phyloP scores from a whole-genome alignment of 1,140 invertebrate species.

The Nautilus pompilius region DNA sequence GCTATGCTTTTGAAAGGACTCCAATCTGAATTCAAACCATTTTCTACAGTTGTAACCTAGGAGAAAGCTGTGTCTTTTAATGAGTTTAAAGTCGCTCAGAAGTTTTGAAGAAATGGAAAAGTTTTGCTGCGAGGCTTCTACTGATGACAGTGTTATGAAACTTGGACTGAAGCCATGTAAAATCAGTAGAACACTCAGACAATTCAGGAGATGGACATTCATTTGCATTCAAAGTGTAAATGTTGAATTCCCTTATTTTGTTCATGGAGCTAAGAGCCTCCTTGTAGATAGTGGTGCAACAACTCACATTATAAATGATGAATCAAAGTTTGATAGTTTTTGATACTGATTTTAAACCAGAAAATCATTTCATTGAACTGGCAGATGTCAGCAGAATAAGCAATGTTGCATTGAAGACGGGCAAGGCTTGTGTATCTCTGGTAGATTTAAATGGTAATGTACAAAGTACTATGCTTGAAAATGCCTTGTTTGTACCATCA shows the following conservation, averaged over 20 bases:
- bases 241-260: neutral
- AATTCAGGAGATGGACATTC: neutral
- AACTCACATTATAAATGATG: slow-evolving; percentile 13
- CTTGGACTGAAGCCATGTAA: neutral
- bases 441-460: slow-evolving; percentile 5
- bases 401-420: neutral
- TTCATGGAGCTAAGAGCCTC: neutral
- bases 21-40: slow-evolving; percentile 9
- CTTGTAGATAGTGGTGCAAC: slow-evolving; percentile 4
- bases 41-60: slow-evolving; percentile 12
- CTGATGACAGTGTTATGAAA: neutral
- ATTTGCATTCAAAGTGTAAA: neutral
- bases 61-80: slow-evolving; percentile 8
- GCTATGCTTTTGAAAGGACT: slow-evolving; percentile 22
- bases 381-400: slow-evolving; percentile 10
- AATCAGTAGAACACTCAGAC: neutral
- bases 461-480: neutral
- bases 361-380: slow-evolving; percentile 13
- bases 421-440: slow-evolving; percentile 2
- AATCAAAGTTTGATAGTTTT: slow-evolving; percentile 11
- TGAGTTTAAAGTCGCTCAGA: slow-evolving; percentile 18
- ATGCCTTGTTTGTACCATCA: slow-evolving; percentile 15
- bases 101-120: slow-evolving; percentile 18
- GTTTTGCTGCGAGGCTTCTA: neutral
- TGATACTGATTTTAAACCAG: slow-evolving; percentile 5